These are phyloP conservation scores for Sinonovacula constricta DNA, from an alignment of 1,140 invertebrate species.

Conservation along the genomic window DNA sequence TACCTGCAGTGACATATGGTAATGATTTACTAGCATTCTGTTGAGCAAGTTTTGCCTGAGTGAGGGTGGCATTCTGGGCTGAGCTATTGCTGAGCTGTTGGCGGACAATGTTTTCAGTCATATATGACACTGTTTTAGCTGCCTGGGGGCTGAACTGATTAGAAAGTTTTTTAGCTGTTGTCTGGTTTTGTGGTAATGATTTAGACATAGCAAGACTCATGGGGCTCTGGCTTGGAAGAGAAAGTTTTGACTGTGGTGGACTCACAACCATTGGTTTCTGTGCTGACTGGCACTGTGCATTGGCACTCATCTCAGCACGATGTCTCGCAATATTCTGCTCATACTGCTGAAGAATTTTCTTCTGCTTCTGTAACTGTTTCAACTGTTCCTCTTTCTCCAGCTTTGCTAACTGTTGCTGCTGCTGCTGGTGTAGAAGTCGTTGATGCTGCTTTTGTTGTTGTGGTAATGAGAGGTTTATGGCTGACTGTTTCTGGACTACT, in stretches of 20 bases:
- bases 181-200: constrained; percentile 34
- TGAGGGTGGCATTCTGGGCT: not conserved
- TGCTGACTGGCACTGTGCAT: not conserved
- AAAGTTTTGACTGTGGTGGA: not conserved
- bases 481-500: constrained; percentile 5
- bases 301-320: not conserved
- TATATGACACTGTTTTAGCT: not conserved
- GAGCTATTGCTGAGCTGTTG: not conserved
- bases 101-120: not conserved
- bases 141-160: constrained; percentile 14
- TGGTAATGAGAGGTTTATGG: constrained; percentile 10
- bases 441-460: not conserved
- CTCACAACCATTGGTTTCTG: not conserved
- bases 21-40: not conserved
- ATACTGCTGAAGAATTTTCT: not conserved
- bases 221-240: constrained; percentile 22
- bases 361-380: constrained; percentile 5
- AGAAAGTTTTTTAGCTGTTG: not conserved
- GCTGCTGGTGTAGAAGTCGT: constrained; percentile 8
- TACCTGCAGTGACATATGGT: not conserved
- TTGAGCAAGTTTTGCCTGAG: not conserved
- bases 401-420: constrained; percentile 1
- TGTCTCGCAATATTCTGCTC: not conserved
- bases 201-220: constrained; percentile 41
- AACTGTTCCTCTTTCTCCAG: not conserved